Evolutionary conservation across 1,140 invertebrate species (phyloP).

Genomic region (Rhagoletis pomonella): DNA sequence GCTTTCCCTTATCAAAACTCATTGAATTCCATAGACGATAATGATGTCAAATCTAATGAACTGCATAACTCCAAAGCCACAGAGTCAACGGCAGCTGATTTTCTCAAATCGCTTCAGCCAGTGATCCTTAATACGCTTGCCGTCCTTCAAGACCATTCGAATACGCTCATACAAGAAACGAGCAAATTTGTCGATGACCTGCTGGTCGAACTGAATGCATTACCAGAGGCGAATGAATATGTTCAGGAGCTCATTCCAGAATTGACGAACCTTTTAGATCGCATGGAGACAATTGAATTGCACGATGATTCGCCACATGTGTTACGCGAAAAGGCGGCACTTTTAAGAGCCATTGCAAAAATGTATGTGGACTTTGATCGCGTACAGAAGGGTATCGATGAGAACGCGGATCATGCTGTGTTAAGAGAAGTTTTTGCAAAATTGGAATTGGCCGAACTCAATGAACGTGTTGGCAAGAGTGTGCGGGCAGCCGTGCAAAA

Average conservation of each 20-base stretch:
- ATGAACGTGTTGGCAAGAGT: neutral
- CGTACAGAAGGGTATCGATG: neutral
- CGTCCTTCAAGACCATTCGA: neutral
- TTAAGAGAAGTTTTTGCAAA: neutral
- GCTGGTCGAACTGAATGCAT: neutral
- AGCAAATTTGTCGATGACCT: neutral
- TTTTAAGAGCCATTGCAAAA: neutral
- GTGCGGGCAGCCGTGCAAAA: neutral
- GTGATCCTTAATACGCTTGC: neutral
- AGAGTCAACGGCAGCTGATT: neutral
- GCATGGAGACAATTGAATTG: neutral
- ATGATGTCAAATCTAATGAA: neutral
- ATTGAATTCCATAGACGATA: neutral
- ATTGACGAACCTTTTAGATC: neutral
- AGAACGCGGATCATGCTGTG: neutral
- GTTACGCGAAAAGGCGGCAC: neutral
- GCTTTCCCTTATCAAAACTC: conserved; percentile 8
- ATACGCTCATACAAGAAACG: neutral
- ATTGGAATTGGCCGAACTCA: neutral
- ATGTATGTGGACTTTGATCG: neutral
- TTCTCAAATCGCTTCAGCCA: neutral
- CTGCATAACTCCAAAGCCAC: neutral
- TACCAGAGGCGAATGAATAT: neutral
- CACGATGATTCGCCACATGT: neutral
- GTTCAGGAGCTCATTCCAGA: neutral